Percentiles rank a stretch among this genome's conserved stretches.
Evolutionary conservation across 2,797 vertebrate genomes (phyloP).

Genomic region (Meda fulgida): DNA sequence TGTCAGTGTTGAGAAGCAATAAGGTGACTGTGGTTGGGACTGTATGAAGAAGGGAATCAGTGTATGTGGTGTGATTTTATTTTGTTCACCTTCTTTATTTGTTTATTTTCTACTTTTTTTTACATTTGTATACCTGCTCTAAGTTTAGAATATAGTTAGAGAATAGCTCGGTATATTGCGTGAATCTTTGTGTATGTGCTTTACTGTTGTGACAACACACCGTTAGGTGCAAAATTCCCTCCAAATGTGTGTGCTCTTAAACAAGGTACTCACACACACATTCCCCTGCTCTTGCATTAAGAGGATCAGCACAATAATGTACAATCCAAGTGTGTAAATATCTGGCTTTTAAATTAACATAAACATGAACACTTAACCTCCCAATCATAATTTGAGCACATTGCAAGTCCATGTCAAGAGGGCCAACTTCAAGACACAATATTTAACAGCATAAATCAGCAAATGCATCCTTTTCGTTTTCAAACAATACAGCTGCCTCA

Average conservation of each 20-base stretch:
- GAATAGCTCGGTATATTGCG: background rate
- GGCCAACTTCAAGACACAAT: conserved; percentile 36
- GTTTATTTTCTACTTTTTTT: background rate
- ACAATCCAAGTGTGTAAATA: background rate
- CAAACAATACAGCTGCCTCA: conserved; percentile 1
- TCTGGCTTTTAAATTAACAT: conserved; percentile 40
- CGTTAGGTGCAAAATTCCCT: background rate
- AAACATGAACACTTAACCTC: conserved; percentile 55
- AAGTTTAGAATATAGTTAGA: background rate
- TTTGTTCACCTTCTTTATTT: background rate
- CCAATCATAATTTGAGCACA: conserved; percentile 13
- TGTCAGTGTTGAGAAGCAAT: conserved; percentile 14
- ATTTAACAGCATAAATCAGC: conserved; percentile 33
- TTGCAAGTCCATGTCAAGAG: conserved; percentile 43
- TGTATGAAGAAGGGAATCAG: conserved; percentile 15
- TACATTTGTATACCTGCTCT: background rate
- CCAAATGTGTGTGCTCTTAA: background rate
- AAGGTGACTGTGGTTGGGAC: conserved; percentile 1
- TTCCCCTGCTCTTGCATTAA: conserved; percentile 13
- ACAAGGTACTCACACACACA: background rate
- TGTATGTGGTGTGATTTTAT: background rate
- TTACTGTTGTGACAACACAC: conserved; percentile 25
- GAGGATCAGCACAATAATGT: conserved; percentile 21
- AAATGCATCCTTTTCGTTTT: conserved; percentile 24
- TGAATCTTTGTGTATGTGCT: background rate